phyloP scores from a whole-genome alignment of 1,140 invertebrate species.

The Drosophila yakuba region DNA sequence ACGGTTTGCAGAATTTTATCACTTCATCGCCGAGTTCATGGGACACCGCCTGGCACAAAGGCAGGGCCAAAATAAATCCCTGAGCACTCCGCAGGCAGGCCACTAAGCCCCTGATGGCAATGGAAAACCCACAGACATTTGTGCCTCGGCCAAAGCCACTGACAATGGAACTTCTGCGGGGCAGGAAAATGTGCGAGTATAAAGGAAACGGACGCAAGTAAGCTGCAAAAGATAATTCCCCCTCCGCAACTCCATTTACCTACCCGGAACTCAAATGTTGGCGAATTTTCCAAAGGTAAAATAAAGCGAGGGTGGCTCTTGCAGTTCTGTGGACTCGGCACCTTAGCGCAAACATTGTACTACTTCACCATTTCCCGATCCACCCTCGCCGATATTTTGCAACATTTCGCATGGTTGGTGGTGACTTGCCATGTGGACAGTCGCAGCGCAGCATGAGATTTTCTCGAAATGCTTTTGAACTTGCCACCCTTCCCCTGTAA shows the following conservation, averaged over 20 bases:
- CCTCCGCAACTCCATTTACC: background rate
- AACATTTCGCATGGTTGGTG: constrained; percentile 22
- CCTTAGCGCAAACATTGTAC: background rate
- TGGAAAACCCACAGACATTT: constrained; percentile 63
- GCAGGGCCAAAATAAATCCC: constrained; percentile 57
- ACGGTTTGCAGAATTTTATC: constrained; percentile 26
- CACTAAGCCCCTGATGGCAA: constrained; percentile 43
- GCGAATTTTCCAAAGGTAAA: constrained; percentile 50
- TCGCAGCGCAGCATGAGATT: constrained; percentile 71
- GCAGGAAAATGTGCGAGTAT: constrained; percentile 50
- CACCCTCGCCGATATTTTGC: constrained; percentile 24
- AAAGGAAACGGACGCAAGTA: constrained; percentile 58
- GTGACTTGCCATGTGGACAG: constrained; percentile 51
- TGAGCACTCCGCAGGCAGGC: constrained; percentile 39
- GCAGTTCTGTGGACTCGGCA: background rate
- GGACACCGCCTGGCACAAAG: constrained; percentile 10
- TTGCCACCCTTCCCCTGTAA: constrained; percentile 13
- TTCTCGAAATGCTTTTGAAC: constrained; percentile 60
- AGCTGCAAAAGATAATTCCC: constrained; percentile 71
- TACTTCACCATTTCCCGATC: background rate
- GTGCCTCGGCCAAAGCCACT: constrained; percentile 54
- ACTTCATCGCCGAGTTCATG: constrained; percentile 29
- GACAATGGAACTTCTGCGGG: constrained; percentile 63
- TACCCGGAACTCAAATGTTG: constrained; percentile 8
- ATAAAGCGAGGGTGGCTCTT: constrained; percentile 10